Evolutionary conservation across 2,113 vertebrate genomes (phyloP).

Genomic region (Phycodurus eques): DNA sequence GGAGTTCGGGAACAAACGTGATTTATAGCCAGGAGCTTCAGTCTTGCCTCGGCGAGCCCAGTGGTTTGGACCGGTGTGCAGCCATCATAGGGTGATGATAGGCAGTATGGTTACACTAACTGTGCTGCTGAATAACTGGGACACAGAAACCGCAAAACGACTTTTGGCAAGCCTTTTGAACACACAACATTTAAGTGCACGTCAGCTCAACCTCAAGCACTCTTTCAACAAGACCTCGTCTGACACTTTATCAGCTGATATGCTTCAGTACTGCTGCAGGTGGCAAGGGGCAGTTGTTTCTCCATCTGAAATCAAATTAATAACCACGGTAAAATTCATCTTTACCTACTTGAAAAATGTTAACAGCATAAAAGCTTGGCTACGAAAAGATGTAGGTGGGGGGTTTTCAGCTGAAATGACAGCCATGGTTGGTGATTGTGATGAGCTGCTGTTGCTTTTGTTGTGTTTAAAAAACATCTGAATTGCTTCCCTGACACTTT

Average conservation of each 20-base stretch:
- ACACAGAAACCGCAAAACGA: conserved; percentile 50
- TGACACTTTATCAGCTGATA: conserved; percentile 30
- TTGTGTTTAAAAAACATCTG: too few species aligned
- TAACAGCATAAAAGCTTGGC: not conserved
- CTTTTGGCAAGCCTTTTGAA: conserved; percentile 49
- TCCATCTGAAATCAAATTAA: not conserved
- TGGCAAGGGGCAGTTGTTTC: conserved; percentile 11
- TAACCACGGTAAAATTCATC: not conserved
- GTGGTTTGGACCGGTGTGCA: conserved; percentile 42
- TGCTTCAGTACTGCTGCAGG: conserved; percentile 12
- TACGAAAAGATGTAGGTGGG: not conserved
- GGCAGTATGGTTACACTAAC: conserved; percentile 59
- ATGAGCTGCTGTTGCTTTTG: not conserved
- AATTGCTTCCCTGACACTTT: too few species aligned
- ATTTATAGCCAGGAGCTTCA: conserved; percentile 62
- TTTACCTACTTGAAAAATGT: too few species aligned
- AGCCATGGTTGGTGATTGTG: not conserved
- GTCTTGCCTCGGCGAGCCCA: conserved; percentile 17
- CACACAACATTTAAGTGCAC: conserved; percentile 43
- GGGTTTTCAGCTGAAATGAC: not conserved
- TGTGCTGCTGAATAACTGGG: conserved; percentile 34
- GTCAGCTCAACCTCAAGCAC: conserved; percentile 13
- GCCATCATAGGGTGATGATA: conserved; percentile 52
- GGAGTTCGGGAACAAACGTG: conserved; percentile 53
- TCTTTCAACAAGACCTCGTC: conserved; percentile 7